A percentile compares a stretch with the other conserved stretches of the same genome.
These are phyloP conservation scores for Cheilosia vulpina DNA, from an alignment of 2,888 invertebrate species.

Conservation along the genomic window DNA sequence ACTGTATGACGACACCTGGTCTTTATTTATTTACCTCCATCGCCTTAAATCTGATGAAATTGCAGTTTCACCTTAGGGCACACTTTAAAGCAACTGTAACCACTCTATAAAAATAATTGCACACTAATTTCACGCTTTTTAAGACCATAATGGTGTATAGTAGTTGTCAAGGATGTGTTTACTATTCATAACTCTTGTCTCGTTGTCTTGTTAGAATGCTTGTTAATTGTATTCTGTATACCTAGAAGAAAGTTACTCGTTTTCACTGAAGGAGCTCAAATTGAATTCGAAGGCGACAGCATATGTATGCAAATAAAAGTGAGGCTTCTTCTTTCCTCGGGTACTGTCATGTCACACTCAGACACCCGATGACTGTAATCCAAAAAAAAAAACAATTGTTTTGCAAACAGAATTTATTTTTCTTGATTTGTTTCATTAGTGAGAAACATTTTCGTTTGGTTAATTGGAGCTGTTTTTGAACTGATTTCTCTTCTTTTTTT, in stretches of 20 bases:
- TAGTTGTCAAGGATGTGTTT: slow-evolving; percentile 1
- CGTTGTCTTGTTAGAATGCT: slow-evolving; percentile 30
- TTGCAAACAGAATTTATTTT: not conserved
- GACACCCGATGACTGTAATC: not conserved
- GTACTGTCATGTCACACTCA: not conserved
- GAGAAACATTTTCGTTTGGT: not conserved
- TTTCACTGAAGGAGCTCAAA: slow-evolving; percentile 26
- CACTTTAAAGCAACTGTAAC: not conserved
- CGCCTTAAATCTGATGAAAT: not conserved
- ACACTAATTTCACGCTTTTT: slow-evolving; percentile 6
- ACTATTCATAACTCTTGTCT: slow-evolving; percentile 33
- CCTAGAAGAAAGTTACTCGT: slow-evolving; percentile 23
- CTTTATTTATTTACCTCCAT: not conserved
- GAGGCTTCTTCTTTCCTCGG: not conserved
- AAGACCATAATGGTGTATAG: no score
- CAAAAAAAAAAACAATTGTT: no score
- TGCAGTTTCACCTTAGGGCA: not conserved
- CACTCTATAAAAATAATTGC: not conserved
- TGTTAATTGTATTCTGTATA: slow-evolving; percentile 1
- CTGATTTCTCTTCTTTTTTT: not conserved
- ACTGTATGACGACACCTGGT: not conserved
- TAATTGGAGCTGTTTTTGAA: slow-evolving; percentile 8
- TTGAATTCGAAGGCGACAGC: slow-evolving; percentile 28
- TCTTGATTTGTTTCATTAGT: slow-evolving; percentile 10
- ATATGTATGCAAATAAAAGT: slow-evolving; percentile 7